phyloP scores from a whole-genome alignment of 2,888 invertebrate genomes.

The Drosophila formosana region DNA sequence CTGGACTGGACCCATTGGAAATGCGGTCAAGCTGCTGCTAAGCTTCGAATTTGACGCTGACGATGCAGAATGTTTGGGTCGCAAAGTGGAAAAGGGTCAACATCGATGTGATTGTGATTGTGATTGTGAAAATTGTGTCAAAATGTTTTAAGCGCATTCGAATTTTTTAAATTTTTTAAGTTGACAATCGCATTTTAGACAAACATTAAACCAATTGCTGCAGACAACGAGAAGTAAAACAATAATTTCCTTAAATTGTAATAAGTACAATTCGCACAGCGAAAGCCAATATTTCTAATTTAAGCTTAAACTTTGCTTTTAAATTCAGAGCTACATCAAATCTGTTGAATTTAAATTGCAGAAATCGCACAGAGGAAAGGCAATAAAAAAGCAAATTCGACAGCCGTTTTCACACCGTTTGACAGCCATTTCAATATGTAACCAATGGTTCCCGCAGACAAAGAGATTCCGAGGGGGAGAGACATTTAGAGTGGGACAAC shows the following conservation, averaged over 20 bases:
- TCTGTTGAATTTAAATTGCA: slow-evolving; percentile 9
- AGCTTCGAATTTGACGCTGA: slow-evolving; percentile 49
- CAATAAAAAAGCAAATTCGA: slow-evolving; percentile 55
- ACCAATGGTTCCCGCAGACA: slow-evolving; percentile 48
- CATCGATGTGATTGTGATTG: slow-evolving; percentile 49
- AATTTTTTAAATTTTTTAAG: slow-evolving; percentile 37
- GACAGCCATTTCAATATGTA: slow-evolving; percentile 69
- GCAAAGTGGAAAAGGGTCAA: slow-evolving; percentile 50
- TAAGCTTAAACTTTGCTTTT: not conserved
- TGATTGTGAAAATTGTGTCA: slow-evolving; percentile 57
- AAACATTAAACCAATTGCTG: not conserved
- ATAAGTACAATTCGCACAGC: not conserved
- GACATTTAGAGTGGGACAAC: slow-evolving; percentile 22
- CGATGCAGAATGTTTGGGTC: slow-evolving; percentile 22
- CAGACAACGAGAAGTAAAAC: too few relatives aligned
- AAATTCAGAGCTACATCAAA: slow-evolving; percentile 16
- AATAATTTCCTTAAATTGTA: not conserved
- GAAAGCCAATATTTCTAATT: not conserved
- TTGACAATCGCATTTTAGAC: not conserved
- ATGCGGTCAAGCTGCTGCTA: slow-evolving; percentile 60
- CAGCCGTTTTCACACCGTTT: slow-evolving; percentile 72
- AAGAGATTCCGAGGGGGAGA: not conserved
- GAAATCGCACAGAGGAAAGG: slow-evolving; percentile 16
- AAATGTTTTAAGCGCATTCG: slow-evolving; percentile 62
- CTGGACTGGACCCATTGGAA: slow-evolving; percentile 6